Base-by-base conservation (phyloP, 2,113 vertebrate species). In the Pseudolaguvia tuberculata region DNA sequence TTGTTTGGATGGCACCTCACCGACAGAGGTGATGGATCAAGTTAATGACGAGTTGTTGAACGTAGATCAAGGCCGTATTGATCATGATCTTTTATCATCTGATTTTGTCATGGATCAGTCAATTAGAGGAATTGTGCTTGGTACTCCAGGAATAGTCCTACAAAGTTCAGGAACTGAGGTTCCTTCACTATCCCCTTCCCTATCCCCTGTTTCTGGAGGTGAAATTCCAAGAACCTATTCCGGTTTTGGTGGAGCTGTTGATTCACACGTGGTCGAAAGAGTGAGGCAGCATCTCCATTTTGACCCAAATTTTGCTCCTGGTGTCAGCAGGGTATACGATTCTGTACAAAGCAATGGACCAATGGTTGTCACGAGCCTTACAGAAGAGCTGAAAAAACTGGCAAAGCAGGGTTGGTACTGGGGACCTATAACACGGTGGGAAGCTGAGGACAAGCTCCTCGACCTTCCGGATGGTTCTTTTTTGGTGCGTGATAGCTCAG, bases 391-490 rank as follows among this genome's bases (percentile, higher is more conserved):
- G 82, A 99, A 99, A 87, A 98, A 98, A 79, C 91, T 98, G 65
- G 96, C 97, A 0, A 94, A 91, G 76, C 97, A 99, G 87, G 97
- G 96, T 58, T 99, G 97, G 97, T 98, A 98, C 92, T 99, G 97
- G 97, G 97, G 97, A 3, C 97, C 97, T 0, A 98, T 98, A 85
- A 99, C 97, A 1, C 93, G 95, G 59, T 98, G 96, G 96, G 97
- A 98, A 81, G 97, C 97, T 0, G 97, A 99, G 80, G 96, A 96
- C 73, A 98, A 98, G 85, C 88, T 99, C 62, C 87, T 94, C 50
- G 95, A 94, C 70, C 90, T 98, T 86, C 93, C 91, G 0, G 94
- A 97, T 18, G 96, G 97, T 55, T 98, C 97, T 0, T 99, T 99
- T 83, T 91, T 99, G 0, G 97, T 98, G 56, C 91, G 96, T 77